Base-by-base conservation (phyloP, 1,140 invertebrate genomes). In the Cherax quadricarinatus region DNA sequence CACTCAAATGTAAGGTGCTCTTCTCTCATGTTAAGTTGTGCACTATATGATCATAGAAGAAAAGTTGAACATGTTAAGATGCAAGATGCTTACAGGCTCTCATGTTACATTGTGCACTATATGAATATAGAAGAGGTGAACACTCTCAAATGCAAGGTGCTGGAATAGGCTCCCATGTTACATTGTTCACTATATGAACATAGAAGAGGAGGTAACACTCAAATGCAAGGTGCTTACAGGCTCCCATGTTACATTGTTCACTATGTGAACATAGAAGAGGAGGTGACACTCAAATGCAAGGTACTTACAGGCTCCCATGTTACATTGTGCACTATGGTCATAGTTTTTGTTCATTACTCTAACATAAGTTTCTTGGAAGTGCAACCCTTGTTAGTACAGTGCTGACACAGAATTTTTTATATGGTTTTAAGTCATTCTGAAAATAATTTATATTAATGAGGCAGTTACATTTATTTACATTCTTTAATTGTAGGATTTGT, bases 381-480 rank as follows among this genome's bases (percentile, higher is more conserved):
- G 88, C 88, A 89, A 89, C 88, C 88, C 88, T 89, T 82, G 49
- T 10, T 89, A 89, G n/a, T 49, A 75, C 9, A 10, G 9, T 57
- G 53, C 24, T 75, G 70, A 75, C n/a, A 75, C 70, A 75, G 5
- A 66, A 75, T 21, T 75, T 4, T 9, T 9, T 30, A 75, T 3
- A 66, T 21, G 3, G 14, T 66, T 14, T 66, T 18, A 14, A 66
- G 57, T 60, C 14, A 70, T 70, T 70, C 14, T 70, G 66, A 70
- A 70, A 70, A 6, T 30, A 21, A 75, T 75, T 21, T n/a, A 30
- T 75, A 75, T 5, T 30, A 30, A 75, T 75, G 7, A 7, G 7
- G 70, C 41, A 75, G 21, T 75, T 30, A 75, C 70, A 75, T 21
- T 10, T 75, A 30, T 75, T 21, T 75, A 21, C 0, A 21, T 30